Base-by-base conservation (phyloP, 2,888 invertebrate species). In the Dioctria rufipes region DNA sequence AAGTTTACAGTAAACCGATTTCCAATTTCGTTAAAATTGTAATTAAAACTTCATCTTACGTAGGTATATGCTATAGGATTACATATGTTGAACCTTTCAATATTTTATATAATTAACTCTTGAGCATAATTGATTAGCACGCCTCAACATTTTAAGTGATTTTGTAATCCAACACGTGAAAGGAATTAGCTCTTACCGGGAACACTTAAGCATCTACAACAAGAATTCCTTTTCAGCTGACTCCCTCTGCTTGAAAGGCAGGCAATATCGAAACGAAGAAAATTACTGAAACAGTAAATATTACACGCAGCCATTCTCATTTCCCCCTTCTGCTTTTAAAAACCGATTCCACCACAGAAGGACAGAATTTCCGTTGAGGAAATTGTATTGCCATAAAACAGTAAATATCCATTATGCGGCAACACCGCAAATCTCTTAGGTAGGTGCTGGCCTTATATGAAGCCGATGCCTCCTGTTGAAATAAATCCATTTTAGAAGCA, bases 391-490 rank as follows among this genome's bases (percentile, higher is more conserved):
- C 66, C 3, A 43, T 43, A 66, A 42, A 66, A 43, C 51, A 69
- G 69, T 69, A 69, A 51, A 69, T 51, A 51, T 37, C n/a, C 69
- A 13, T 69, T 51, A 39, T 69, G n/a, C 39, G 51, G 69, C 51
- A 54, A 39, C 49, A 49, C 39, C 40, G 43, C 37, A 69, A 54
- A 69, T 69, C 54, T 69, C 8, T 5, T 40, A 9, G 42, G 11
- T 25, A 51, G 51, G 9, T n/a, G 13, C 67, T 6, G 40, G 65
- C 25, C 40, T 63, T 9, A 9, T 37, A 39, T 11, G 54, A n/a
- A n/a, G 8, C 54, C 46, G 54, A n/a, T 8, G 8, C 54, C 46
- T 13, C 51, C 49, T 40, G 49, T 25, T n/a, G 49, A 69, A 69
- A 69, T 67, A 67, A 67, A 67, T 67, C 25, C 46, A 6, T 69